Conservation (phyloP, 2,113 vertebrate species). For the Fukomys damarensis region DNA sequence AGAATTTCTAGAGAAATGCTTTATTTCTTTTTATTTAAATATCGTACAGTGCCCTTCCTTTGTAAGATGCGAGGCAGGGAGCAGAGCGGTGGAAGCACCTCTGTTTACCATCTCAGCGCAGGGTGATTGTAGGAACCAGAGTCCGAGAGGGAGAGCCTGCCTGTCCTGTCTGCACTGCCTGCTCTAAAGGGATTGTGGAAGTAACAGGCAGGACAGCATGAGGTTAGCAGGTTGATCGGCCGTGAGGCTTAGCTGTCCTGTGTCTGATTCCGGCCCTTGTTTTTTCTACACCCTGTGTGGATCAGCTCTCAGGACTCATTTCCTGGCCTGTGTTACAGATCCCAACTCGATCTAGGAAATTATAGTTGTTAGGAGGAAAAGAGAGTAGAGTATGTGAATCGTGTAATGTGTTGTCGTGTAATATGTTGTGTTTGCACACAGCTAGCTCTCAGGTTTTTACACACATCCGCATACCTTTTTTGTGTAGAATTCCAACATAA, state of each 20-base stretch:
- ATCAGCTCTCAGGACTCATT: not conserved
- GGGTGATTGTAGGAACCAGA: not conserved
- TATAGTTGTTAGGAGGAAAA: not conserved
- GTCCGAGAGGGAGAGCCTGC: not conserved
- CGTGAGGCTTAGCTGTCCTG: accelerated
- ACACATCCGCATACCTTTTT: not conserved
- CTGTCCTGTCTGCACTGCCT: accelerated
- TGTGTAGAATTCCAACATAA: not conserved
- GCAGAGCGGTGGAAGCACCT: not conserved
- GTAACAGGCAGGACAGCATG: not conserved
- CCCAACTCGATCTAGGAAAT: not conserved
- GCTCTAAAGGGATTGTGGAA: not conserved
- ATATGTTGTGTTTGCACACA: too few relatives aligned
- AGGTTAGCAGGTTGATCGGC: not conserved
- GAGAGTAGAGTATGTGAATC: not conserved
- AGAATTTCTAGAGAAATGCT: slow-evolving; percentile 9
- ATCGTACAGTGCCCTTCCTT: slow-evolving; percentile 19
- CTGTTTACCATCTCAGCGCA: not conserved
- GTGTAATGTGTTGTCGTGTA: not conserved
- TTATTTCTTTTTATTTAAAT: slow-evolving; percentile 32
- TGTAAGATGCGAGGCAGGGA: not conserved
- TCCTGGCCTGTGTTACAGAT: not conserved
- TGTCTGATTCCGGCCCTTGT: not conserved
- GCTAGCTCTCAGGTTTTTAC: not conserved
- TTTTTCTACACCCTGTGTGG: not conserved